Evolutionary conservation across 1,140 invertebrate genomes (phyloP).

Genomic region (Pachyrhynchus sulphureomaculatus): DNA sequence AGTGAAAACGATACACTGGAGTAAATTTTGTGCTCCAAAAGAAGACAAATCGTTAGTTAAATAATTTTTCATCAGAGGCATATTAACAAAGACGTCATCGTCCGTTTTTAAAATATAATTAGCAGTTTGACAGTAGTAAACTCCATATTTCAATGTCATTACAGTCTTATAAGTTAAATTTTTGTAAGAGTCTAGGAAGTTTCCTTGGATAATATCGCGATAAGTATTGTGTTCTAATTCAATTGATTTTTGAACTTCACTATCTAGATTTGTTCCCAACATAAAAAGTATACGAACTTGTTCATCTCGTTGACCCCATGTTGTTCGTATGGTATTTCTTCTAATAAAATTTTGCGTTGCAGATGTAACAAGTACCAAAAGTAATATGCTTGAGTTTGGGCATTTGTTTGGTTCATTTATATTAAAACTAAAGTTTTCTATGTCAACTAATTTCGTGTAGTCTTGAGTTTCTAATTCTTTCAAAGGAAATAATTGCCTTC

Average conservation of each 20-base stretch:
- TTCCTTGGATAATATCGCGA: slow-evolving; percentile 76
- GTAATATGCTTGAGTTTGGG: slow-evolving; percentile 40
- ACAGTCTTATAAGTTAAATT: slow-evolving; percentile 89
- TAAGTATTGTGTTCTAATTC: slow-evolving; percentile 61
- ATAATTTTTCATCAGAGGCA: slow-evolving; percentile 63
- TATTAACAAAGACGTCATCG: slow-evolving; percentile 79
- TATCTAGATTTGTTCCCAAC: slow-evolving; percentile 61
- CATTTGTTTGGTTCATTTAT: slow-evolving; percentile 41
- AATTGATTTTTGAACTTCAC: slow-evolving; percentile 53
- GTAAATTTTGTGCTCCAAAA: slow-evolving; percentile 59
- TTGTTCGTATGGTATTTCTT: slow-evolving; percentile 63
- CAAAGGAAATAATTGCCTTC: no score
- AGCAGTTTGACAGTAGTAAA: slow-evolving; percentile 66
- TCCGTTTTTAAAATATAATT: slow-evolving; percentile 77
- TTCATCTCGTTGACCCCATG: slow-evolving; percentile 59
- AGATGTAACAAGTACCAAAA: slow-evolving; percentile 68
- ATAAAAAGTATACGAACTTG: slow-evolving; percentile 65
- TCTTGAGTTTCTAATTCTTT: no score
- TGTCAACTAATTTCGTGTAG: no score
- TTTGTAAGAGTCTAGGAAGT: slow-evolving; percentile 75
- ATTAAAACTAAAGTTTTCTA: slow-evolving; percentile 43
- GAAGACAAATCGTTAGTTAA: slow-evolving; percentile 59
- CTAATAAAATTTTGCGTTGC: slow-evolving; percentile 63
- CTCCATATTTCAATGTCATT: slow-evolving; percentile 80
- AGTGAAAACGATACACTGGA: slow-evolving; percentile 59